A percentile compares a stretch with the other conserved stretches of the same genome.
Evolutionary conservation across 2,113 vertebrate genomes (phyloP).

Genomic region (Myrmophylax atrothorax): DNA sequence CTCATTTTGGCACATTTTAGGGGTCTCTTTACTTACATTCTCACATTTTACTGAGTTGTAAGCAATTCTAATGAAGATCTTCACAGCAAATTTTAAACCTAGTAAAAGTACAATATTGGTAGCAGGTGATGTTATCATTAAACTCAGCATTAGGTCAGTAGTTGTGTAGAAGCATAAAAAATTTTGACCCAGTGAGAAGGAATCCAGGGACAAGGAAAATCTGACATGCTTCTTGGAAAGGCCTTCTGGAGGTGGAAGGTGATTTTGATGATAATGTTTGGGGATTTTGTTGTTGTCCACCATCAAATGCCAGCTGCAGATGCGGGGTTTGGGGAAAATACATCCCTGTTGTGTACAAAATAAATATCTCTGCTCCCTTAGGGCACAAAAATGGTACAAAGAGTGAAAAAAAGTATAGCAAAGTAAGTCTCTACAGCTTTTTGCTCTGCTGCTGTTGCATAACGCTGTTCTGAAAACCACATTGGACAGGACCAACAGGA

Average conservation of each 20-base stretch:
- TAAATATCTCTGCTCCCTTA: not conserved
- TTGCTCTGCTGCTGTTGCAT: not conserved
- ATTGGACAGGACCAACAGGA: not conserved
- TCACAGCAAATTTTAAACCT: not conserved
- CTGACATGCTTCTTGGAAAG: not conserved
- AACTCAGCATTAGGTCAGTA: not conserved
- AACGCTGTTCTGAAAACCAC: not conserved
- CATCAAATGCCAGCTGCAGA: not conserved
- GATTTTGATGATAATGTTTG: not conserved
- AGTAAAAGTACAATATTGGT: not conserved
- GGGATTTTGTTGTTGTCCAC: not conserved
- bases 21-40: not conserved
- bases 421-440: not conserved
- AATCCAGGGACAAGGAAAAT: not conserved
- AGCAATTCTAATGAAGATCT: not conserved
- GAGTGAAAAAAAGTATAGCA: not conserved
- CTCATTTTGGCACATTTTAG: not conserved
- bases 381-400: not conserved
- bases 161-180: not conserved
- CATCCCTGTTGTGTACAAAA: not conserved
- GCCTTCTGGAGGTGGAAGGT: not conserved
- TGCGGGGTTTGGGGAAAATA: not conserved
- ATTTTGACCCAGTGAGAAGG: not conserved
- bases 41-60: not conserved
- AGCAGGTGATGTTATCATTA: not conserved